Evolutionary conservation across 2,888 invertebrate genomes (phyloP).

Genomic region (Trachelus stipa): DNA sequence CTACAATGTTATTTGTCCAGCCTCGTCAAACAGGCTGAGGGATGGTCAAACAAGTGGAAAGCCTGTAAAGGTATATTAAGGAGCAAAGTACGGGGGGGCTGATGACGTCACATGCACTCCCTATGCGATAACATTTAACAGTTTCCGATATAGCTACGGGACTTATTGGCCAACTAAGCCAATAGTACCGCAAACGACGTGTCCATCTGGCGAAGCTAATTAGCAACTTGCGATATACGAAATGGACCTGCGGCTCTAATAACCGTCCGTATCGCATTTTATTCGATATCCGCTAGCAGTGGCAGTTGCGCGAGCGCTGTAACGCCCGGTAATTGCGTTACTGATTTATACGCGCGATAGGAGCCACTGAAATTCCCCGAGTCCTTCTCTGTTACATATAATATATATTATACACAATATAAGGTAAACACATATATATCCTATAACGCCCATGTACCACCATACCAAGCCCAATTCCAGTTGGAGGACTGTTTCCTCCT

Average conservation of each 20-base stretch:
- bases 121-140: neutral
- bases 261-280: constrained; percentile 14
- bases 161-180: constrained; percentile 52
- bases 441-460: neutral
- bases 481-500: neutral
- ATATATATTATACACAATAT: neutral
- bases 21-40: neutral
- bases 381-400: neutral
- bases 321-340: constrained; percentile 25
- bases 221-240: constrained; percentile 47
- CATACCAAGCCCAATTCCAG: neutral
- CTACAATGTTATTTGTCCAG: neutral
- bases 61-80: neutral
- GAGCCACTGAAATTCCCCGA: constrained; percentile 17
- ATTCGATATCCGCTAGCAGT: constrained; percentile 9
- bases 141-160: constrained; percentile 22
- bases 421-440: neutral
- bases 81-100: neutral
- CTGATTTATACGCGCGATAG: constrained; percentile 23
- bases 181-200: constrained; percentile 51
- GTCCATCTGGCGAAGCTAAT: constrained; percentile 57
- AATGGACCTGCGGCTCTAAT: constrained; percentile 22
- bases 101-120: neutral
- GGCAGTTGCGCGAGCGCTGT: constrained; percentile 5
- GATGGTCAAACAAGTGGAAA: neutral